Conservation (phyloP, 1,140 invertebrate genomes). For the Drosophila arawakana region DNA sequence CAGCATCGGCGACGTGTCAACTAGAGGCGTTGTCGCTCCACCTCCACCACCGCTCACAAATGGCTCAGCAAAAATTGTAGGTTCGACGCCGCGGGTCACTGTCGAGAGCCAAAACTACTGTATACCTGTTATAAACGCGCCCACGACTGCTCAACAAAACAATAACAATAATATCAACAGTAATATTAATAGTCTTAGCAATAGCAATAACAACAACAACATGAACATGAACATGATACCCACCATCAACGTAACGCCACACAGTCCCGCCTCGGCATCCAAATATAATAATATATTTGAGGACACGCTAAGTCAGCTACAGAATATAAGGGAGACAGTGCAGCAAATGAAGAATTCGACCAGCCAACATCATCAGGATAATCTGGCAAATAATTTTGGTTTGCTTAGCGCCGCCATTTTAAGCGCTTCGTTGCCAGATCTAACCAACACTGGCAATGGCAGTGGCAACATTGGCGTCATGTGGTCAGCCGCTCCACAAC, state of each 20-base stretch:
- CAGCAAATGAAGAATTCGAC: constrained; percentile 84
- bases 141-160: constrained; percentile 22
- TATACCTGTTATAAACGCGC: constrained; percentile 76
- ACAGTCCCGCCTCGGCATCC: constrained; percentile 88
- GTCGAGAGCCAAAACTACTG: constrained; percentile 80
- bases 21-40: neutral
- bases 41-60: constrained; percentile 24
- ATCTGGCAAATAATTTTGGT: constrained; percentile 55
- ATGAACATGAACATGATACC: constrained; percentile 87
- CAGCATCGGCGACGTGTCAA: constrained; percentile 35
- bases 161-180: constrained; percentile 29
- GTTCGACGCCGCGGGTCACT: constrained; percentile 29
- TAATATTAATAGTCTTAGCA: constrained; percentile 39
- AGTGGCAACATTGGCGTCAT: constrained; percentile 42
- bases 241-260: constrained; percentile 93
- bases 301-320: constrained; percentile 85
- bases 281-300: constrained; percentile 85
- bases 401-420: constrained; percentile 67
- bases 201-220: constrained; percentile 35
- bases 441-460: constrained; percentile 51
- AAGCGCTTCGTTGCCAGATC: constrained; percentile 86
- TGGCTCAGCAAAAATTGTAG: constrained; percentile 42
- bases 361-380: constrained; percentile 63
- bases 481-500: constrained; percentile 74
- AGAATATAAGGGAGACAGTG: constrained; percentile 82